Evolutionary conservation across 1,140 invertebrate species (phyloP), one percentile per base, ranked within the genome.

Genomic region (Chironomus striatipennis): DNA sequence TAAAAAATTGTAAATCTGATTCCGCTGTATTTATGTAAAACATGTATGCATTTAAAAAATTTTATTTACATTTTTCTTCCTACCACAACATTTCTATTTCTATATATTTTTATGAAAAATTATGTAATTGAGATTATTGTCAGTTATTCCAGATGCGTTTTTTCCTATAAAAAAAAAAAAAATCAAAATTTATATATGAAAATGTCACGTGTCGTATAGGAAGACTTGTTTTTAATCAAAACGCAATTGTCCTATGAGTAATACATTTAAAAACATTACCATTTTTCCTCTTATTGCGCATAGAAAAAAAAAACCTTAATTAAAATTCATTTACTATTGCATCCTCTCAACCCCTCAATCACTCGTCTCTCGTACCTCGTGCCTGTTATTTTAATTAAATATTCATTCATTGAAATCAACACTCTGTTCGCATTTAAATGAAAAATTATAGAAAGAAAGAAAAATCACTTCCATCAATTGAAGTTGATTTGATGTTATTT

Each of bases 301-400:
- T 2, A 57, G 47, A 57, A n/a, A 57, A n/a, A n/a, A n/a, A 57
- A n/a, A 57, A n/a, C 47, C 47, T 57, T 57, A 57, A 57, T 57
- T 57, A 57, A 57, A 57, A 57, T 57, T 57, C 47, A 57, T 57
- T 57, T 57, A 57, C 47, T n/a, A 57, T 57, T 57, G 47, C 47
- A 57, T 57, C 47, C 47, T 57, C 47, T 12, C 4, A 12, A 57
- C 47, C 47, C 47, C 47, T 57, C 47, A n/a, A 12, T 57, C 47
- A n/a, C 12, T 57, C n/a, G 12, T 57, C 47, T 57, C n/a, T n/a
- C 15, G 12, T 57, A 12, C 47, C 47, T 57, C 47, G 47, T 57
- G 47, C 47, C 47, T 57, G 4, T 15, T 15, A n/a, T 57, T 57
- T 57, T 57, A 57, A 57, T 57, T 57, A 57, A 57, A 57, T 57